Evolutionary conservation across 1,140 invertebrate genomes (phyloP), one percentile per base, ranked within the genome.

Genomic region (Phymorhynchus buccinoides): DNA sequence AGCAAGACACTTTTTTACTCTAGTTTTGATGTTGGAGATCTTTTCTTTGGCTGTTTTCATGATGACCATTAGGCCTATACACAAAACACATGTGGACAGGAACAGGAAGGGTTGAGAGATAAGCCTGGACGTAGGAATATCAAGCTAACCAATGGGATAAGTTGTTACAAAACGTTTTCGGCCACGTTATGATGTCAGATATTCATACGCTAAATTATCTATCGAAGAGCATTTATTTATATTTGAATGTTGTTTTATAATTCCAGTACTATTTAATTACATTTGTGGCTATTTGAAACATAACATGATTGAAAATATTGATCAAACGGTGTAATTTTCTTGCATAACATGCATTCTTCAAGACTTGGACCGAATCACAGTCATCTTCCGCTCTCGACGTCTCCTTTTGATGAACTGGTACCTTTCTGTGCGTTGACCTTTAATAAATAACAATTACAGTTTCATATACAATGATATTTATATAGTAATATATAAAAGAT

Each of bases 1-100:
- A 52, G 86, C 86, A 73, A 89, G 56, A 84, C 88, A 88, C 42
- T 75, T 77, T 78, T 87, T 88, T 52, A 87, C 86, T 39, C 86
- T 88, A 37, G 22, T 42, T 80, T 83, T 85, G 35, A 88, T 82
- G 39, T 68, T 42, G 27, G 39, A n/a, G 32, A 83, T 18, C 32
- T 71, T 71, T 27, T 83, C 81, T 44, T 44, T 71, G 14, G n/a
- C 32, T 35, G 56, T 6, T 44, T 83, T 83, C 77, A 79, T 79
- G 42, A 52, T 52, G 2, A 52, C 71, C 30, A 39, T 62, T 62
- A n/a, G n/a, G 56, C 22, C 44, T 48, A 18, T 18, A n/a, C n/a
- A n/a, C n/a, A 62, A 62, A 62, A 14, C 56, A 27, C 56, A 62
- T 27, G 56, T 62, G 4, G 56, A 62, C 56, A 62, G 56, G 56